Conservation (phyloP, 2,113 vertebrate genomes). For the Haemorhous mexicanus region DNA sequence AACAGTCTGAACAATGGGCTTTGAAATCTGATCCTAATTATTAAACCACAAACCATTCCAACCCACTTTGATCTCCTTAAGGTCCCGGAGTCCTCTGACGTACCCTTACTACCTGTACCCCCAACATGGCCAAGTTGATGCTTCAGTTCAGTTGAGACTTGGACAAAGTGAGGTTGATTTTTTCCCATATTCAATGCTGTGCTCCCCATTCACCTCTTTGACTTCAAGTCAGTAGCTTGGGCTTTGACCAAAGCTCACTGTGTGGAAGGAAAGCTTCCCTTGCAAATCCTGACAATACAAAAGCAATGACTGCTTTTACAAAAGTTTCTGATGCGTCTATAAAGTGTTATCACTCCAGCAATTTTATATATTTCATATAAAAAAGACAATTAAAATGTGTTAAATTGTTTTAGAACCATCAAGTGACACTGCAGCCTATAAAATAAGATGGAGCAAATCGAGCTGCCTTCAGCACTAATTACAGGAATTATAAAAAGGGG, state of each 20-base stretch:
- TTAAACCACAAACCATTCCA: neutral
- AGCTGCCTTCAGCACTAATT: neutral
- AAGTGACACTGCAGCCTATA: neutral
- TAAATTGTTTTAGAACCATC: neutral
- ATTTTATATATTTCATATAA: neutral
- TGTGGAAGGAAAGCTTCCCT: neutral
- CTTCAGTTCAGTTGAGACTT: neutral
- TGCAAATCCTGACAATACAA: neutral
- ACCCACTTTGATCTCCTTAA: neutral
- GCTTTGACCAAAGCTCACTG: neutral
- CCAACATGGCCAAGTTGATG: neutral
- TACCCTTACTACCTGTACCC: neutral
- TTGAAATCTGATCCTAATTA: neutral
- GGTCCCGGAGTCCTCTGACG: neutral
- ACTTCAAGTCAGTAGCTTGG: neutral
- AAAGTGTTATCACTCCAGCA: neutral
- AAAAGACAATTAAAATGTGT: neutral
- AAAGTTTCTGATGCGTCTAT: neutral
- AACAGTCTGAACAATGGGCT: neutral
- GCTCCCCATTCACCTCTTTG: neutral
- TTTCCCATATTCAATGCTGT: neutral
- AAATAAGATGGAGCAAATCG: neutral
- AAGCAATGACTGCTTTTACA: neutral
- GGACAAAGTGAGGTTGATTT: neutral
- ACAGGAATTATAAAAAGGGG: neutral